These are phyloP conservation scores for Oxygymnocypris stewartii DNA, from an alignment of 2,113 vertebrate species.

Conservation along the genomic window DNA sequence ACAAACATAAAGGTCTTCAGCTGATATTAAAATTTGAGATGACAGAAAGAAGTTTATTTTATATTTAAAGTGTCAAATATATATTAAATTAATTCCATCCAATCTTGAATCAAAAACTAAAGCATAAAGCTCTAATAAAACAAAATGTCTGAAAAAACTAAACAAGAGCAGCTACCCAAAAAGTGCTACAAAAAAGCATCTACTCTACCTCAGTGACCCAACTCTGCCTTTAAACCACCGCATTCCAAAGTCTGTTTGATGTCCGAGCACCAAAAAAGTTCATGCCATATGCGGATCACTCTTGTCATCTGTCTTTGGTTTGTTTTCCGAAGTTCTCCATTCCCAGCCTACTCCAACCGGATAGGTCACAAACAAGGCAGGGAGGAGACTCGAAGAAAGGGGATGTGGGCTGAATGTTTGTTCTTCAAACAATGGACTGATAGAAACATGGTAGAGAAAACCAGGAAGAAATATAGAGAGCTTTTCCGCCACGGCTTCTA, in stretches of 20 bases:
- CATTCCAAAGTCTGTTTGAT: conserved; percentile 20
- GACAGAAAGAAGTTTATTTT: neutral
- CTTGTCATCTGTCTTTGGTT: conserved; percentile 26
- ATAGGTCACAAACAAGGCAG: conserved; percentile 23
- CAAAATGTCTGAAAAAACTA: conserved; percentile 3
- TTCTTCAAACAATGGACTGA: conserved; percentile 48
- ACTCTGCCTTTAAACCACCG: neutral
- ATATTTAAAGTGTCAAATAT: neutral
- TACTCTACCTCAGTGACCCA: conserved; percentile 27
- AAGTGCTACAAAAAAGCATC: conserved; percentile 38
- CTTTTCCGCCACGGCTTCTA: conserved; percentile 17
- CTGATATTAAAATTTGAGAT: neutral
- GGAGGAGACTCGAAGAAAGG: conserved; percentile 26
- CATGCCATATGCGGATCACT: neutral
- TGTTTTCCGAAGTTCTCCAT: conserved; percentile 26
- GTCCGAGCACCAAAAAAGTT: conserved; percentile 14
- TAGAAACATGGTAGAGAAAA: conserved; percentile 37
- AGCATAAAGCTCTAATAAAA: neutral
- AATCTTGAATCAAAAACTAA: neutral
- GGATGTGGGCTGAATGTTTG: conserved; percentile 41
- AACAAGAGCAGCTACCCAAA: neutral
- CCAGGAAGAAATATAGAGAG: conserved; percentile 3
- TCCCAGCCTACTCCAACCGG: conserved; percentile 28
- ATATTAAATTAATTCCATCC: neutral
- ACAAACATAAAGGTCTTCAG: conserved; percentile 4